Evolutionary conservation across 2,888 invertebrate species (phyloP).

Genomic region (Microdon myrmicae): DNA sequence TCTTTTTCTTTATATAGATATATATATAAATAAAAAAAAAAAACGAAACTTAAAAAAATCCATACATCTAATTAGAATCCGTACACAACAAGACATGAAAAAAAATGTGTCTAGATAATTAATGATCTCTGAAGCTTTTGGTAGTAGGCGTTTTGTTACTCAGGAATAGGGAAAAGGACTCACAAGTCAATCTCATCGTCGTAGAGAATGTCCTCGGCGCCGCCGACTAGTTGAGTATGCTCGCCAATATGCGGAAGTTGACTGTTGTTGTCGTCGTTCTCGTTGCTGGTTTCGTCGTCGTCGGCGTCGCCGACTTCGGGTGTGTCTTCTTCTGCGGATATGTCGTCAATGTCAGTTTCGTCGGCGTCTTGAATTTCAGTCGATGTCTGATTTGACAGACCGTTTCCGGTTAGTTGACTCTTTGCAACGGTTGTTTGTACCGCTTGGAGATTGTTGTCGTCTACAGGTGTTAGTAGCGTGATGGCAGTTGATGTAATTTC

Average conservation of each 20-base stretch:
- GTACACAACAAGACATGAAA: slow-evolving; percentile 38
- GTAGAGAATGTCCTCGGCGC: slow-evolving; percentile 61
- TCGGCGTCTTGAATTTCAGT: slow-evolving; percentile 39
- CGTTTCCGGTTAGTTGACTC: slow-evolving; percentile 42
- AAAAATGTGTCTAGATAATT: slow-evolving; percentile 16
- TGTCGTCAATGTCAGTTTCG: slow-evolving; percentile 49
- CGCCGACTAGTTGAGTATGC: slow-evolving; percentile 56
- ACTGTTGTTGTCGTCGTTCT: slow-evolving; percentile 56
- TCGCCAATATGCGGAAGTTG: slow-evolving; percentile 52
- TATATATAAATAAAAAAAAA: slow-evolving; percentile 24
- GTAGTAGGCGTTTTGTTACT: slow-evolving; percentile 6
- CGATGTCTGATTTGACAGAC: slow-evolving; percentile 24
- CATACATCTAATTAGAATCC: slow-evolving; percentile 33
- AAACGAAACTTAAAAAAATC: slow-evolving; percentile 15
- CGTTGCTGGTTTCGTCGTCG: slow-evolving; percentile 55
- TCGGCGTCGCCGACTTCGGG: slow-evolving; percentile 53
- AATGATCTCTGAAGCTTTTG: slow-evolving; percentile 6
- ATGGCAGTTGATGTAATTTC: slow-evolving; percentile 7
- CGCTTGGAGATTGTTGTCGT: slow-evolving; percentile 27
- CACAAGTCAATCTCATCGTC: slow-evolving; percentile 65
- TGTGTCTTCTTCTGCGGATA: slow-evolving; percentile 41
- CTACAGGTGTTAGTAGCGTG: slow-evolving; percentile 16
- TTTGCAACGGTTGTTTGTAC: slow-evolving; percentile 42
- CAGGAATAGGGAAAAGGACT: slow-evolving; percentile 56
- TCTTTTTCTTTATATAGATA: slow-evolving; percentile 27